Evolutionary conservation across 2,888 invertebrate genomes (phyloP), one percentile per base, ranked within the genome.

Genomic region (Eristalinus aeneus): DNA sequence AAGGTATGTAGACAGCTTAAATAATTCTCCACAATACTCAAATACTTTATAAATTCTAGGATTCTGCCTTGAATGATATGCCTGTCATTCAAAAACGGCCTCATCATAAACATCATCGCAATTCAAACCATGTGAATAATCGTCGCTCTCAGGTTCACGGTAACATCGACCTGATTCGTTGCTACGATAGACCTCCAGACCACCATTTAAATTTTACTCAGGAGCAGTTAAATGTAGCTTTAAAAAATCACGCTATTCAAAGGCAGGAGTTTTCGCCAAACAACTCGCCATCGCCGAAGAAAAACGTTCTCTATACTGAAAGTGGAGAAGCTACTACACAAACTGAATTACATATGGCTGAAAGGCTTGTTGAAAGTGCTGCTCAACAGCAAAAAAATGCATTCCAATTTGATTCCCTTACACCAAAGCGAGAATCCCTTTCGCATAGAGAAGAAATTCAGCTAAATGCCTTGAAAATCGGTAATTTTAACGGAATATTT

Each of bases 321-420:
- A 88, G 84, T 20, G 65, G 71, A 61, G 75, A 86, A 54, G 88
- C 88, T 46, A 88, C 82, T 36, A 61, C 81, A 34, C 78, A 75
- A 46, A 90, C 91, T 72, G 92, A 92, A 76, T 79, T 92, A 83
- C 92, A 92, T 83, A 92, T 92, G 89, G 93, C 92, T 27, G 93
- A 93, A 88, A 91, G 91, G 88, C 90, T 92, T 31, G 92, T 93
- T 36, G 93, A 93, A 88, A 90, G 89, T 84, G 90, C 90, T 83
- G 91, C 90, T 85, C 90, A 91, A 87, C 92, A 92, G 81, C 91
- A 92, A 78, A 91, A 91, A 88, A 92, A 91, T 90, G 92, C 91
- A 86, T 92, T 92, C 87, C 92, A 93, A 89, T 92, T 92, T 83
- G 92, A 92, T 90, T 92, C 93, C 83, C 89, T 92, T n/a, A 92